phyloP scores from a whole-genome alignment of 2,797 vertebrate species.

The Sebastes matsubarae region DNA sequence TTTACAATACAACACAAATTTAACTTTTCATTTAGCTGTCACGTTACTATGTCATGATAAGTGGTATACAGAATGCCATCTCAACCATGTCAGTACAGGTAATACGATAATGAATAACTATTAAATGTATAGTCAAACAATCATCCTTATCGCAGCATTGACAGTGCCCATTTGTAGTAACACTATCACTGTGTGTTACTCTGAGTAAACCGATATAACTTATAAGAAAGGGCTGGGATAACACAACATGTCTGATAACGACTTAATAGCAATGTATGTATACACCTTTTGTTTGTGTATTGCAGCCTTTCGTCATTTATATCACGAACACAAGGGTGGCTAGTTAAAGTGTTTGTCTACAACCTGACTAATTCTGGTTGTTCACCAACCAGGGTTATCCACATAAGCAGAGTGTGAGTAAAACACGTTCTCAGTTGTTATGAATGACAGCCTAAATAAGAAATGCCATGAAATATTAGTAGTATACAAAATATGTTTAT shows the following conservation, averaged over 20 bases:
- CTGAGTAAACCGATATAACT: neutral
- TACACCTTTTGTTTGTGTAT: rapidly evolving
- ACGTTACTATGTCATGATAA: neutral
- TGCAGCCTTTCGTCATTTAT: neutral
- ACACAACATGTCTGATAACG: neutral
- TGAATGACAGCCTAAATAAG: neutral
- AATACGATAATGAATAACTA: neutral
- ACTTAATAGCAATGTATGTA: neutral
- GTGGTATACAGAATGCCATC: neutral
- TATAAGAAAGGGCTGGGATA: rapidly evolving
- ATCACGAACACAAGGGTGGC: conserved; percentile 12
- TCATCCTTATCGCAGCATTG: neutral
- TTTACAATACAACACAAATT: no score
- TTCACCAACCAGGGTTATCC: no score
- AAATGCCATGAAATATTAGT: neutral
- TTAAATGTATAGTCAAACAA: neutral
- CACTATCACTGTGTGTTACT: neutral
- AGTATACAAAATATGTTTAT: neutral
- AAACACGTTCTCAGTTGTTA: neutral
- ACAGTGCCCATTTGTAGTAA: neutral
- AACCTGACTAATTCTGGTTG: neutral
- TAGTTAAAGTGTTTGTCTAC: conserved; percentile 8
- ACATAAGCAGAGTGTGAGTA: neutral
- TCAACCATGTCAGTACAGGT: neutral
- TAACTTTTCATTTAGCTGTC: neutral